Evolutionary conservation across 2,113 vertebrate species (phyloP).

Genomic region (Hypocryptadius cinnamomeus): DNA sequence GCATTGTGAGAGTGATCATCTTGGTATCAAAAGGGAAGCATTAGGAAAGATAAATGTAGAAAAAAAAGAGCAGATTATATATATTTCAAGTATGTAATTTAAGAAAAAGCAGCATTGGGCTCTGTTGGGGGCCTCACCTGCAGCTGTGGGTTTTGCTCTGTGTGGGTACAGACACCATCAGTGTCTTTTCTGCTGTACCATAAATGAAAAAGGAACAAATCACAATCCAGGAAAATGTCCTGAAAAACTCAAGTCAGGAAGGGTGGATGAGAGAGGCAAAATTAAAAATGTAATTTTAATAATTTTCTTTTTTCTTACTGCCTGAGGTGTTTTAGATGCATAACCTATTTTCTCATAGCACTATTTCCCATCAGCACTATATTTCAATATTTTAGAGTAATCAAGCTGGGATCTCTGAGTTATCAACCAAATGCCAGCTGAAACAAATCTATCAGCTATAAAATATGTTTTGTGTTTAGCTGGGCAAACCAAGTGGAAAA

Average conservation of each 20-base stretch:
- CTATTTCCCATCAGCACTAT: background rate
- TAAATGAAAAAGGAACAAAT: background rate
- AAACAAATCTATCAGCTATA: background rate
- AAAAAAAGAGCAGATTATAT: background rate
- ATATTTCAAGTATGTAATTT: background rate
- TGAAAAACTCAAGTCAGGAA: background rate
- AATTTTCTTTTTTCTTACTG: background rate
- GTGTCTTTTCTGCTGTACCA: background rate
- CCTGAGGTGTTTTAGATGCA: background rate
- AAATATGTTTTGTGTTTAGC: background rate
- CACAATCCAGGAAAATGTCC: background rate
- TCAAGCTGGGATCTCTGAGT: background rate
- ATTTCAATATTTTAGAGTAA: constrained; percentile 3
- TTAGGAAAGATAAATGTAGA: background rate
- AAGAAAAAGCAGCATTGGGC: background rate
- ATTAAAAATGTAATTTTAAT: background rate
- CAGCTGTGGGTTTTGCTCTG: background rate
- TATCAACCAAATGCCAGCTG: background rate
- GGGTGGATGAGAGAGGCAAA: background rate
- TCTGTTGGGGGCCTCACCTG: background rate
- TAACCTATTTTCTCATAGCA: background rate
- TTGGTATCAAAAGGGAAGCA: background rate
- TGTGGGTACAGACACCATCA: background rate
- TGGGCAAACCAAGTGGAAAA: background rate
- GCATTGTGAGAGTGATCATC: background rate